Base-by-base conservation (phyloP, 1,140 invertebrate species). In the Temnothorax nylanderi region DNA sequence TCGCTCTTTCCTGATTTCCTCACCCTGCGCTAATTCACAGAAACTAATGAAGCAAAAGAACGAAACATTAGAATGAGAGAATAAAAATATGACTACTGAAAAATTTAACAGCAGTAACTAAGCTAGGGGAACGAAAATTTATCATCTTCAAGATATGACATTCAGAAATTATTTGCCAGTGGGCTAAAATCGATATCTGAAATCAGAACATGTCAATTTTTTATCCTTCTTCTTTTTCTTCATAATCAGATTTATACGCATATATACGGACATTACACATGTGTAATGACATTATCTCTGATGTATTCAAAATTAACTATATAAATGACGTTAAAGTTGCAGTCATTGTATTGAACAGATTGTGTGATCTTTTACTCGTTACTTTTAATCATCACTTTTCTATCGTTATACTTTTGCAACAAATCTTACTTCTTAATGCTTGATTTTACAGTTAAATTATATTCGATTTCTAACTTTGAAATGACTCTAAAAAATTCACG, bases 1-100 rank as follows among this genome's bases (percentile, higher is more conserved):
- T 47, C 21, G 18, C 41, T 82, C 37, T 60, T 60, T 82, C 69
- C 49, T 75, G 69, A 84, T 75, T 84, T 44, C 69, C 37, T 74
- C 44, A n/a, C 44, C 18, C 49, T 32, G 44, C 7, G 76, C 21
- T 32, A 81, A 71, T 58, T 82, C 11, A 7, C 44, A 16, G n/a
- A 6, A 75, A 10, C 69, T 84, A 75, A 84, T 60, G 72, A 84
- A 74, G 69, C 41, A 18, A 60, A 47, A 75, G 13, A 49, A 74
- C 37, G 21, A 75, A 84, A 60, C n/a, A 37, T 21, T 18, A 8
- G 26, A 37, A 54, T n/a, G 32, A 82, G 41, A 8, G 8, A 32
- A 60, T 74, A 32, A 47, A 34, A 74, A 58, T 58, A 60, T 60
- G 26, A 69, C 44, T 69, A 41, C 5, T 37, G 62, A 51, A 78